Base-by-base conservation (phyloP, 1,140 invertebrate genomes). In the Euura lappo region DNA sequence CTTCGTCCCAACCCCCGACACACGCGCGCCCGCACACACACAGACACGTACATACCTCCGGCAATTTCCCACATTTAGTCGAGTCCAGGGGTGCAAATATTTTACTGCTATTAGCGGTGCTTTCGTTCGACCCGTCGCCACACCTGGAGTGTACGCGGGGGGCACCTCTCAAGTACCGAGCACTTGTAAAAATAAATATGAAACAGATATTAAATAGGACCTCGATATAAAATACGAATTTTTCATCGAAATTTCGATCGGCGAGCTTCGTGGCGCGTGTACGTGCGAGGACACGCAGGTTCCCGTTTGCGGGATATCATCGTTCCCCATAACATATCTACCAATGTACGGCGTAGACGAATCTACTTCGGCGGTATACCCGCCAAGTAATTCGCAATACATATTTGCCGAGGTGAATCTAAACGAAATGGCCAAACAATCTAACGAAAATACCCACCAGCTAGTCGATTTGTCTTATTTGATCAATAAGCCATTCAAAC, bases 61-160 rank as follows among this genome's bases (percentile, higher is more conserved):
- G 13, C 51, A n/a, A n/a, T 60, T 60, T 60, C 51, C 51, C 51
- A 60, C 51, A 60, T 60, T 60, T 60, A 60, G 51, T 6, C 51
- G 13, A 60, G 51, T 60, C 51, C 51, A 60, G 51, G 51, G 51
- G 51, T 60, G 51, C 13, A 77, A 77, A 77, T 78, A 78, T 78
- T 78, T 78, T 77, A 77, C 77, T 71, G 77, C 74, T 74, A 75
- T 78, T 78, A 78, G 70, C 71, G 71, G 68, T 71, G 44, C 44
- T 44, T 46, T 72, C 51, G 8, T 60, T 60, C 51, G 51, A 60
- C 51, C 51, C 51, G 13, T n/a, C 13, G 51, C 51, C 10, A 3
- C 51, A n/a, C 51, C 8, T n/a, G 13, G 10, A n/a, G 3, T 60
- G 5, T 60, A 60, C 28, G 13, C 51, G 51, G 51, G 51, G 51